Evolutionary conservation across 2,113 vertebrate species (phyloP), one percentile per base, ranked within the genome.

Genomic region (Ancistrus triradiatus): DNA sequence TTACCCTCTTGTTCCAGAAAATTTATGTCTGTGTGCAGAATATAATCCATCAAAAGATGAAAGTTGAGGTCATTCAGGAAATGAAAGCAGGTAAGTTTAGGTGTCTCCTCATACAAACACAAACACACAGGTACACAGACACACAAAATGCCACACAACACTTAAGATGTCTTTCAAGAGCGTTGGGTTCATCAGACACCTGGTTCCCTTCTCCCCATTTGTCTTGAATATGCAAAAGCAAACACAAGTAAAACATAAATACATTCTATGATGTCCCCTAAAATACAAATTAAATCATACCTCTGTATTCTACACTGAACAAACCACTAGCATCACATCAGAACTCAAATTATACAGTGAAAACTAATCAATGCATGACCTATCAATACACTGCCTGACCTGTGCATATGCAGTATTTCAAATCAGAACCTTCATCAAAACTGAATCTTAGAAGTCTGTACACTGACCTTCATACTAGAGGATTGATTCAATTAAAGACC

Each of bases 1-100:
- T n/a, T n/a, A n/a, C 68, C 77, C 83, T 82, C 83, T 81, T 79
- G 83, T 85, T 85, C 85, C 70, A 83, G 88, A 89, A 87, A 90
- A 90, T 89, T 83, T 88, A 90, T 88, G 88, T 87, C 80, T 83
- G 82, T 77, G 79, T 83, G 81, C 72, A 72, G 81, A 84, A 87
- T 83, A 84, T 81, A 87, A 90, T 89, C 86, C 87, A 88, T 89
- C 88, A 90, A 78, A 77, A 67, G 60, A 62, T 90, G 88, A 90
- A 87, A 84, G 88, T 84, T 87, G 85, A 90, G 88, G 88, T 88
- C 88, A 88, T 88, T 86, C 83, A 86, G 86, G 81, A 89, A 87
- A 87, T 83, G 85, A 89, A 87, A 85, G 82, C 78, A 84, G 79
- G 81, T 70, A 79, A 83, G 84, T 87, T 80, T 85, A 85, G 77